phyloP scores from a whole-genome alignment of 2,888 invertebrate species.

The Abscondita cerata region DNA sequence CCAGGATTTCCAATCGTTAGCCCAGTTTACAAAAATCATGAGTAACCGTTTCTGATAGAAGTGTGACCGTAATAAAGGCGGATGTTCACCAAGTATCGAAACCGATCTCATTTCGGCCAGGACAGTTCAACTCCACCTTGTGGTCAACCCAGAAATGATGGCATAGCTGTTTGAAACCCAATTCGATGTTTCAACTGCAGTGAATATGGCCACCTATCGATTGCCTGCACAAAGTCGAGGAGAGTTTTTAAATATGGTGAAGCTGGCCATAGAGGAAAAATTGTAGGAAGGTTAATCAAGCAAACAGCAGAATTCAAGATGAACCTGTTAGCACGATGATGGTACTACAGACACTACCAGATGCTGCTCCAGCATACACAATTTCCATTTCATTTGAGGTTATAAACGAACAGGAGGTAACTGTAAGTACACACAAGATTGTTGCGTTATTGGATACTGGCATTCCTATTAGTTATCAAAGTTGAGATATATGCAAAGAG shows the following conservation, averaged over 20 bases:
- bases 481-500: not conserved
- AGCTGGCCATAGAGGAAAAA: not conserved
- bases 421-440: too few species aligned
- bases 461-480: not conserved
- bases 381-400: too few species aligned
- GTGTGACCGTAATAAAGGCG: not conserved
- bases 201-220: too few species aligned
- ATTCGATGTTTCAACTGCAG: not conserved
- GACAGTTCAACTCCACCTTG: not conserved
- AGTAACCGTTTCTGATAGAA: not conserved
- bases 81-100: too few species aligned
- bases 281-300: too few species aligned
- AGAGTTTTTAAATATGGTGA: not conserved
- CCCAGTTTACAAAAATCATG: not conserved
- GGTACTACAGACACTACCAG: too few species aligned
- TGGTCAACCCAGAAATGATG: not conserved
- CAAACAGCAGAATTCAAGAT: too few species aligned
- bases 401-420: too few species aligned
- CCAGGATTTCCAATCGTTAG: not conserved
- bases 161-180: not conserved
- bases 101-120: not conserved
- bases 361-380: too few species aligned
- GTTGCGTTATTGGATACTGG: too few species aligned
- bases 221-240: not conserved
- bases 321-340: too few species aligned